A percentile compares a stretch with the other conserved stretches of the same genome.
These are phyloP conservation scores for Beroe ovata DNA, from an alignment of 37 sponge, comb jelly and placozoan genomes.

Conservation along the genomic window DNA sequence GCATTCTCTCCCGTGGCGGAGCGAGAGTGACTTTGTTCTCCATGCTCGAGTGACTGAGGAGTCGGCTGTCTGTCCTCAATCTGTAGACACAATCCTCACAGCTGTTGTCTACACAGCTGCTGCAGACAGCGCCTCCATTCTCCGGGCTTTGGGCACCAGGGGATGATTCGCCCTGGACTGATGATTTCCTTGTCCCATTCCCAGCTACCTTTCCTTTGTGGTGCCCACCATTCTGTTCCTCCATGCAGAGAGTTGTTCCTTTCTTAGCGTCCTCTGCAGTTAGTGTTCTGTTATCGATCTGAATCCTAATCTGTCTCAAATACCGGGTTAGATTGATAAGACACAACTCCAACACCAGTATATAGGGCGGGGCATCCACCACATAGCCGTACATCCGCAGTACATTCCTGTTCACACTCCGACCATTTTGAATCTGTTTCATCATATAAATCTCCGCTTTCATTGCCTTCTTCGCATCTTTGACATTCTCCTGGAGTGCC, in stretches of 20 bases:
- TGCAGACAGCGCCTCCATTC: neutral
- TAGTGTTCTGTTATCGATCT: slow-evolving; percentile 9
- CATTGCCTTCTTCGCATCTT: slow-evolving; percentile 66
- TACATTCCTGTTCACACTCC: neutral
- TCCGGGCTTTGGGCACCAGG: neutral
- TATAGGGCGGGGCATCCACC: slow-evolving; percentile 37
- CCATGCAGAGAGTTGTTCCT: neutral
- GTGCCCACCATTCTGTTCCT: neutral
- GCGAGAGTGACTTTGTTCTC: neutral
- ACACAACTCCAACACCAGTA: slow-evolving; percentile 55
- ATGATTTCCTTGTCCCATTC: neutral
- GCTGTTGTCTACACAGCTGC: neutral
- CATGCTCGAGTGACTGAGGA: neutral
- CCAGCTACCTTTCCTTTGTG: neutral
- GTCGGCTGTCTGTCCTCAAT: neutral
- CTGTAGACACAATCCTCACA: neutral
- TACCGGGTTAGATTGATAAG: slow-evolving; percentile 26
- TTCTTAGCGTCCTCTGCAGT: slow-evolving; percentile 2
- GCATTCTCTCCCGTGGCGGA: slow-evolving; percentile 7
- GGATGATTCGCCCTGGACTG: neutral
- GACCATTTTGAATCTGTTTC: slow-evolving; percentile 35
- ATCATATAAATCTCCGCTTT: slow-evolving; percentile 48
- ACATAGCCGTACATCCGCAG: slow-evolving; percentile 54
- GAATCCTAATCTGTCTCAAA: slow-evolving; percentile 18
- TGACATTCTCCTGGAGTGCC: slow-evolving; percentile 7